Base-by-base conservation (phyloP, 2,113 vertebrate genomes). In the Condylura cristata region DNA sequence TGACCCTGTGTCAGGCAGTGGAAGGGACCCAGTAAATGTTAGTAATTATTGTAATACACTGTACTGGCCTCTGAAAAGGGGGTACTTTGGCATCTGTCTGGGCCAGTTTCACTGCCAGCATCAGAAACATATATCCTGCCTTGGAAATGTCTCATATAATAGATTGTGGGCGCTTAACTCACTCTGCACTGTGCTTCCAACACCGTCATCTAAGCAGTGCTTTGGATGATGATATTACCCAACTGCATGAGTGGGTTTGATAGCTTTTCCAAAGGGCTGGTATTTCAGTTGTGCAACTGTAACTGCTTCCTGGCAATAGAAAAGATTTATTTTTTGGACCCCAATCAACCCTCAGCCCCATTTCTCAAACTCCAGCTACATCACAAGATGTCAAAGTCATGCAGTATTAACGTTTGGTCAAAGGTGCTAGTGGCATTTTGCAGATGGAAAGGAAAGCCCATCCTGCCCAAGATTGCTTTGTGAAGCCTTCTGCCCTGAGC, bases 271-370 rank as follows among this genome's bases (percentile, higher is more conserved):
- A 61, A 94, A 91, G 80, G 83, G 82, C 85, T 95, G 94, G 79
- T 86, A 89, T 95, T 96, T 96, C 89, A 44, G 70, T 78, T 91
- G 95, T 88, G 93, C 71, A 89, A 95, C 89, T 96, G 89, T 86
- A 95, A 97, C 95, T 89, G 86, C 93, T 95, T 79, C 41, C 4
- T 68, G 70, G 92, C 90, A 66, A 81, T 92, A 94, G 82, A 88
- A 92, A 79, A 96, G 94, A 95, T 97, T 96, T 95, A 95, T 95
- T 90, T 86, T 96, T 70, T 72, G 90, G 89, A 96, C 92, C 86
- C 58, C 70, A 92, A 93, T 96, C 95, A 97, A 96, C 90, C 86
- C 70, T 79, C 74, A 71, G 83, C 20, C 60, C 32, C 86, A 91
- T 96, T 96, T 92, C 89, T 96, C 82, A 83, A 96, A 92, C 81